Evolutionary conservation across 2,113 vertebrate species (phyloP), one percentile per base, ranked within the genome.

Genomic region (Centrocercus urophasianus): DNA sequence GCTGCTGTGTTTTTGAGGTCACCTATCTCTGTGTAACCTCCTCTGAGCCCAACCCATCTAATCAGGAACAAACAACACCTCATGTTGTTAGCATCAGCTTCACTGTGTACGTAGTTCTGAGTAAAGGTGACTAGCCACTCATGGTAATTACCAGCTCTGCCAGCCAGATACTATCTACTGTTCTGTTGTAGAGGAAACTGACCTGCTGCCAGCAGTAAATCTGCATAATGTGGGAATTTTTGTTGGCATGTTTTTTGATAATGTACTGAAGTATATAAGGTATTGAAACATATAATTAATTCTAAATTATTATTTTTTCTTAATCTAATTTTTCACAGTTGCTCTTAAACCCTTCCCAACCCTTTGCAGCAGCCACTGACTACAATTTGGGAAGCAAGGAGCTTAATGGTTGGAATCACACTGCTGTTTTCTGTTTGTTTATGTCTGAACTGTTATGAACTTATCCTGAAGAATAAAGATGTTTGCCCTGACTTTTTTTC

Each of bases 341-440:
- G 17, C 14, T 8, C 43, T 82, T 72, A 32, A 89, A 36, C 25
- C n/a, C 7, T 89, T 89, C 11, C 3, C 48, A 57, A 47, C 13
- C 34, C 13, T 27, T 57, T 40, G 52, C 71, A 40, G 63, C 32
- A 93, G 13, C 22, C 75, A 30, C n/a, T 75, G 60, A 56, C 5
- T 81, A 32, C 63, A 43, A 21, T 40, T 96, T 75, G 82, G 82
- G 54, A 76, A 83, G 60, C 56, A 74, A 69, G 61, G 78, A 54
- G 34, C 61, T 83, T 60, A 78, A 69, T 48, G 34, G 54, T 84
- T 74, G 74, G 15, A 17, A 50, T 61, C 34, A 56, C 34, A 56
- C 30, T 71, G 56, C 56, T 61, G 15, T 75, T 86, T 95, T 93
- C n/a, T 93, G 15, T 42, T 90, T 4, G 45, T 86, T 93, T 83